Percentiles rank a stretch among this genome's conserved stretches.
phyloP scores from a whole-genome alignment of 2,888 invertebrate genomes.

The Dasypolia templi region DNA sequence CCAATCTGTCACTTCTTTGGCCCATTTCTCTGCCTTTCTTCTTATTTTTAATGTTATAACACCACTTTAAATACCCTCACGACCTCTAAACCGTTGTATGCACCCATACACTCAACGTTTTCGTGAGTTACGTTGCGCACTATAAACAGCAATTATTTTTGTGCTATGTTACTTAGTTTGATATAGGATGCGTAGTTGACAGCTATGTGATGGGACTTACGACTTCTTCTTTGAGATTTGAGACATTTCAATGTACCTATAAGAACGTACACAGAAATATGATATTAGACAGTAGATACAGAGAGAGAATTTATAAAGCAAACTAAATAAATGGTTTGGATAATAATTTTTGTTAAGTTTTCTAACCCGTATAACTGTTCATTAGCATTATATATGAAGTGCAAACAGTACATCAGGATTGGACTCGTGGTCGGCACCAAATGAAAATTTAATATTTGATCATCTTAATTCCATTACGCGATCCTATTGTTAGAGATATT shows the following conservation, averaged over 20 bases:
- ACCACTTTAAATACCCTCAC: too few species aligned
- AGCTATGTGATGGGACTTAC: too few species aligned
- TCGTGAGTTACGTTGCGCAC: too few species aligned
- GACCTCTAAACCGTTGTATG: too few species aligned
- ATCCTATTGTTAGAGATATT: conserved; percentile 39
- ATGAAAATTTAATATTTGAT: conserved; percentile 73
- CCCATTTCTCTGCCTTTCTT: too few species aligned
- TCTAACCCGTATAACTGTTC: conserved; percentile 26
- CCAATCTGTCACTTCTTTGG: too few species aligned
- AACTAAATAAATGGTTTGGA: neutral
- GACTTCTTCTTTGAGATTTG: neutral
- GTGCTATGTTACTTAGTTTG: too few species aligned
- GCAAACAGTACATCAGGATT: conserved; percentile 50
- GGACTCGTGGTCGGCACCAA: conserved; percentile 52
- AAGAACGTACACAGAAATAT: neutral
- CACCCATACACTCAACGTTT: too few species aligned
- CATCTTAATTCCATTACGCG: conserved; percentile 62
- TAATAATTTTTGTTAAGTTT: neutral
- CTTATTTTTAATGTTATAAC: too few species aligned
- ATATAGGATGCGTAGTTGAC: too few species aligned
- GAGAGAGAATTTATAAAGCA: neutral
- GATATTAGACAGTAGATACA: neutral
- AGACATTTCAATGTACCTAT: neutral
- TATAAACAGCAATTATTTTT: too few species aligned
- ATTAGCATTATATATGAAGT: conserved; percentile 49